phyloP scores from a whole-genome alignment of 2,113 vertebrate species.

The Cephalopholis sonnerati region DNA sequence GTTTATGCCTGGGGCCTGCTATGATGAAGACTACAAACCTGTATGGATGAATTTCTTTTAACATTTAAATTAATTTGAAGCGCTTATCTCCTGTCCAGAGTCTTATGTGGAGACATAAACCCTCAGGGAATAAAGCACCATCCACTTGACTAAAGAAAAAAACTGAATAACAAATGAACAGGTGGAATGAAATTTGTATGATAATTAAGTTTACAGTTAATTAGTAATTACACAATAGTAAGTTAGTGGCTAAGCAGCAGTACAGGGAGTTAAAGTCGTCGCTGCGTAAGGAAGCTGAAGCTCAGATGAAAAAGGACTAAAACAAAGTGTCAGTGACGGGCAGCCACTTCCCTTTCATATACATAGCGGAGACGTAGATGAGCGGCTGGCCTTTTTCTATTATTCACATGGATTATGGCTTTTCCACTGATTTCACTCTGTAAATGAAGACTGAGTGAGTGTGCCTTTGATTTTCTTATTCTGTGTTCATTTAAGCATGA shows the following conservation, averaged over 20 bases:
- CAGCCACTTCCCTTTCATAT: not conserved
- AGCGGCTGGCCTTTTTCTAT: conserved; percentile 4
- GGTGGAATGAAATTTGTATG: not conserved
- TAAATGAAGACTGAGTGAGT: not conserved
- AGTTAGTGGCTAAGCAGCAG: not conserved
- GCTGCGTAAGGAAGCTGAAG: not conserved
- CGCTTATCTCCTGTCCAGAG: not conserved
- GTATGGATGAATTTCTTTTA: not conserved
- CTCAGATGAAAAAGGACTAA: not conserved
- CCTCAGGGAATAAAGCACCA: conserved; percentile 1
- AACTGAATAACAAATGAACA: not conserved
- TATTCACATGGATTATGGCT: conserved; percentile 8
- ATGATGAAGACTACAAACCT: not conserved
- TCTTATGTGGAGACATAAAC: not conserved
- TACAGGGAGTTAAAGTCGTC: not conserved
- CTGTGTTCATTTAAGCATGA: not conserved
- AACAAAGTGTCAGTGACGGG: not conserved
- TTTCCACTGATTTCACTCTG: conserved; percentile 5
- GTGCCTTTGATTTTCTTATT: not conserved
- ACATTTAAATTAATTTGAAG: not conserved
- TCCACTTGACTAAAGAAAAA: not conserved
- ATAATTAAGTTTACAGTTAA: not conserved
- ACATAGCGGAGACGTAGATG: not conserved
- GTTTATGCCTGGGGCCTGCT: not conserved
- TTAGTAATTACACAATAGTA: not conserved